Conservation (phyloP, 2,888 invertebrate genomes). For the Nephrocerus scutellatus region DNA sequence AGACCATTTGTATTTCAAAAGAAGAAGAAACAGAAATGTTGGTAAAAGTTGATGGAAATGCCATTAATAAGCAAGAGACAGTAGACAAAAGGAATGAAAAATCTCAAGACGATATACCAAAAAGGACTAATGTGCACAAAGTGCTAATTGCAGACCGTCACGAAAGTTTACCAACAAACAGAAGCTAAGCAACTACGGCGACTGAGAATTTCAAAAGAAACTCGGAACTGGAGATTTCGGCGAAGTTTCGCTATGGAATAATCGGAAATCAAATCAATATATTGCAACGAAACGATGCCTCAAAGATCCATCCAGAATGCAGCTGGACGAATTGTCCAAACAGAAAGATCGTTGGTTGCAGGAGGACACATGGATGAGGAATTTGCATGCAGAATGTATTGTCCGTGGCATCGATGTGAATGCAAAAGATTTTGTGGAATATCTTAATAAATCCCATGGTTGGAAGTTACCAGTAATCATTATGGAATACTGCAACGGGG, state of each 20-base stretch:
- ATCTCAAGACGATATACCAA: too few relatives aligned
- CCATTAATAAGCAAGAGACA: too few relatives aligned
- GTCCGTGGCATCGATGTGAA: constrained; percentile 55
- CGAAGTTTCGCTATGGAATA: constrained; percentile 62
- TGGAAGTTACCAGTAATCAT: constrained; percentile 66
- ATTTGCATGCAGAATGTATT: constrained; percentile 65
- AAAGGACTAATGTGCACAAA: too few relatives aligned
- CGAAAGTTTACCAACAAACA: too few relatives aligned
- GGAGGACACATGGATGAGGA: constrained; percentile 71
- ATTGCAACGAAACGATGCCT: too few relatives aligned
- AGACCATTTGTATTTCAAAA: too few relatives aligned
- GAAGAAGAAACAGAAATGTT: too few relatives aligned
- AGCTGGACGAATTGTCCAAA: constrained; percentile 49
- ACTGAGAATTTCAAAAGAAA: constrained; percentile 51
- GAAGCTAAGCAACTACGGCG: constrained; percentile 18
- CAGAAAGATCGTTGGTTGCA: constrained; percentile 68
- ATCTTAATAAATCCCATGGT: constrained; percentile 51
- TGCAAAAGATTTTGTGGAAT: constrained; percentile 51
- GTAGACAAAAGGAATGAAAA: too few relatives aligned
- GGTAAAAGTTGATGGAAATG: too few relatives aligned
- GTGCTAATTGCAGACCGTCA: too few relatives aligned
- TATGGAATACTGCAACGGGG: constrained; percentile 86
- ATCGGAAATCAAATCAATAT: constrained; percentile 53
- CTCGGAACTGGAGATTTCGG: constrained; percentile 71
- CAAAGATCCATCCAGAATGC: too few relatives aligned